Evolutionary conservation across 92 coral and sea anemone species (phyloP), one percentile per base, ranked within the genome.

Genomic region (Zoanthus sociatus): DNA sequence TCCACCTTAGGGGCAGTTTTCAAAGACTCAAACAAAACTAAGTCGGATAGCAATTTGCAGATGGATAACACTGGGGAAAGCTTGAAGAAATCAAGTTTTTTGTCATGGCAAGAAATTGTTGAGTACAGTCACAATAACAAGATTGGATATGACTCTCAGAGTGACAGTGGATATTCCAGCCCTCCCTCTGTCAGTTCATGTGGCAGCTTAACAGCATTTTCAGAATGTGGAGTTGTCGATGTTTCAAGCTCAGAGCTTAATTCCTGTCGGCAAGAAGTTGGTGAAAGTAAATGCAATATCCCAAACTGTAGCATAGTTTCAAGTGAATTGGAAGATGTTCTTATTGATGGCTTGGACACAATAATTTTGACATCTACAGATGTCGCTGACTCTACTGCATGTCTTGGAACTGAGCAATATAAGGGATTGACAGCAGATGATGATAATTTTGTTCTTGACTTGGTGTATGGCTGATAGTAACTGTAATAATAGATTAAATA

Each of bases 101-200:
- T 90, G 50, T 87, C 94, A 82, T 92, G 91, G 93, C 91, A 86
- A 31, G 94, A 92, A 58, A 76, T 83, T 42, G 91, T 79, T 17
- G 94, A 91, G 46, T 87, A 89, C 69, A 74, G 58, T 31, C 76
- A 71, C 78, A 83, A 73, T 74, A 20, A 70, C 4, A 54, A 1
- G 17, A 64, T 14, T 66, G 90, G 78, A 33, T 48, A 20, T 13
- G 95, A 95, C 45, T 60, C 54, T 81, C 96, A 83, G 53, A 96
- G 96, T 78, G 98, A 96, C 73, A 96, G 98, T 89, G 98, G 98
- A 1, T 96, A 96, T 79, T 96, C 98, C 2, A 96, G 98, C 74
- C 98, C 98, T 6, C 92, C 93, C 1, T 96, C 98, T 11, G 95
- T 94, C 51, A 92, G 98, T 48, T 96, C 98, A 11, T 94, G 98